These are phyloP conservation scores for Drosophila serrata DNA, from an alignment of 1,140 invertebrate species.

Conservation along the genomic window DNA sequence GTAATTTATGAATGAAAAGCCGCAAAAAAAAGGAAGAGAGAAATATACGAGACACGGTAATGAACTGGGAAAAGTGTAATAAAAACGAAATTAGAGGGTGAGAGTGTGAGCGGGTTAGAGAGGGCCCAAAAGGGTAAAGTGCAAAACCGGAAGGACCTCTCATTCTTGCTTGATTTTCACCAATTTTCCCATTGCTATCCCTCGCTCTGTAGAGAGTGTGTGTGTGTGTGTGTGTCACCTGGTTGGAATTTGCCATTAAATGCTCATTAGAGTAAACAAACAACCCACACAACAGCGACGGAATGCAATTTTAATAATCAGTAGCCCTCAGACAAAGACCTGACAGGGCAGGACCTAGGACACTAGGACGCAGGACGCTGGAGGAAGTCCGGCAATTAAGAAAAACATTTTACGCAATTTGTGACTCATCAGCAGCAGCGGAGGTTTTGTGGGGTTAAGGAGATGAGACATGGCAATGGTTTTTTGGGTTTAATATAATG, in stretches of 20 bases:
- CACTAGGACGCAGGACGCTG: neutral
- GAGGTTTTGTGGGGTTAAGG: neutral
- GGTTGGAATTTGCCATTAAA: slow-evolving; percentile 66
- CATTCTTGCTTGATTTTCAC: slow-evolving; percentile 6
- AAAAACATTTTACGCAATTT: slow-evolving; percentile 46
- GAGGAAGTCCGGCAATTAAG: slow-evolving; percentile 36
- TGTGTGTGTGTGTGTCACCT: slow-evolving; percentile 43
- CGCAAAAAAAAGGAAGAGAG: slow-evolving; percentile 17
- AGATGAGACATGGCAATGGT: slow-evolving; percentile 1
- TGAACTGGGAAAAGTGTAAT: slow-evolving; percentile 42
- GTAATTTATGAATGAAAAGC: slow-evolving; percentile 77
- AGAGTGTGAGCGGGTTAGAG: neutral
- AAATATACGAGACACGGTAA: slow-evolving; percentile 10
- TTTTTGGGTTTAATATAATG: neutral
- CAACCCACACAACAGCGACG: slow-evolving; percentile 46
- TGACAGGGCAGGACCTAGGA: neutral
- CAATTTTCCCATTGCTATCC: neutral
- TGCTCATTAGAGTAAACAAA: slow-evolving; percentile 78
- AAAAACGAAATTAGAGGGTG: slow-evolving; percentile 43
- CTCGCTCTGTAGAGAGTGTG: neutral
- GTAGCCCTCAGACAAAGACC: slow-evolving; percentile 31
- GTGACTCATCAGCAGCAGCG: slow-evolving; percentile 29
- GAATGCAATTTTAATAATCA: slow-evolving; percentile 54
- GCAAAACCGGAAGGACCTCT: slow-evolving; percentile 63
- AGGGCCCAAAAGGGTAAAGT: slow-evolving; percentile 29